A percentile compares a stretch with the other conserved stretches of the same genome.
Evolutionary conservation across 2,888 invertebrate genomes (phyloP).

Genomic region (Tinea pellionella): DNA sequence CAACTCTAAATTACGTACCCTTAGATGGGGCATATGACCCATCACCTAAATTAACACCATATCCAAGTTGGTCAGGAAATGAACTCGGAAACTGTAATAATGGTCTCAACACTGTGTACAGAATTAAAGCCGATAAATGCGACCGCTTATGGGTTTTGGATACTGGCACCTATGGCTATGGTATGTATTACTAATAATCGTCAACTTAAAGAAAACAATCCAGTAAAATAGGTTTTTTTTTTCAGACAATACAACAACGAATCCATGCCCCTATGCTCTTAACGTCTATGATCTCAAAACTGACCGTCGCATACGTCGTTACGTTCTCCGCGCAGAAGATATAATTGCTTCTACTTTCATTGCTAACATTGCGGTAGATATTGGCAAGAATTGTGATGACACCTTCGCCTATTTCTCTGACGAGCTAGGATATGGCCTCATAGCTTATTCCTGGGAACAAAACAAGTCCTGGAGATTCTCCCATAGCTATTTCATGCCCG

Average conservation of each 20-base stretch:
- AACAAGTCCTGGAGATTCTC: conserved; percentile 84
- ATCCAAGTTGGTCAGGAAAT: conserved; percentile 81
- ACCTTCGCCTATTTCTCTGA: conserved; percentile 85
- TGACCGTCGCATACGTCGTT: conserved; percentile 75
- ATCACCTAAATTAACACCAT: conserved; percentile 82
- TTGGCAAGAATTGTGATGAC: conserved; percentile 79
- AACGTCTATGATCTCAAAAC: conserved; percentile 83
- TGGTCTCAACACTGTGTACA: conserved; percentile 82
- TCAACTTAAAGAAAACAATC: background rate
- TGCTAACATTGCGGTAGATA: conserved; percentile 87
- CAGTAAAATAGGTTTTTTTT: background rate
- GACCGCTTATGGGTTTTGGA: conserved; percentile 87
- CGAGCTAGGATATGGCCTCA: conserved; percentile 84
- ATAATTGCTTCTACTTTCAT: conserved; percentile 83
- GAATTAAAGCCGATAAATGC: conserved; percentile 82
- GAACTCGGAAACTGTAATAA: conserved; percentile 79
- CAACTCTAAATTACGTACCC: conserved; percentile 83
- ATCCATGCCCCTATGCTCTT: conserved; percentile 83
- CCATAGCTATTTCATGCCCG: conserved; percentile 85
- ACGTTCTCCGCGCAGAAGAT: conserved; percentile 77
- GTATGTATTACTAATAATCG: conserved; percentile 30
- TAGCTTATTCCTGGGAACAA: conserved; percentile 81
- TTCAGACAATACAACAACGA: conserved; percentile 73
- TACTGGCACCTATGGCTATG: conserved; percentile 85
- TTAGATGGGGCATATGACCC: conserved; percentile 73